phyloP scores from a whole-genome alignment of 1,140 invertebrate genomes.

The Armadillidium nasatum region DNA sequence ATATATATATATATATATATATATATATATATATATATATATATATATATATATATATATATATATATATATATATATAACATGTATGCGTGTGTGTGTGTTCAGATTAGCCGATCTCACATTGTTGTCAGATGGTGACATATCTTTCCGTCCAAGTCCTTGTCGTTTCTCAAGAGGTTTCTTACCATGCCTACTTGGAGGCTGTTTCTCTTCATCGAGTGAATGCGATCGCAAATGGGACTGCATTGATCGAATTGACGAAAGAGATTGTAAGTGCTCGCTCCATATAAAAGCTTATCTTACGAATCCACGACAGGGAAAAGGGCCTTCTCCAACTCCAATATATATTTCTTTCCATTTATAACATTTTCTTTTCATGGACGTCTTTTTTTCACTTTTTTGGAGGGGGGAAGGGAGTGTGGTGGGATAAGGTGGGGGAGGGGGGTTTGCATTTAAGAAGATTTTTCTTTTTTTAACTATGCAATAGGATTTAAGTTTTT shows the following conservation, averaged over 20 bases:
- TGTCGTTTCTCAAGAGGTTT: conserved; percentile 49
- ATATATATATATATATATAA: conserved; percentile 20
- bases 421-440: too few relatives aligned
- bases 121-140: conserved; percentile 5
- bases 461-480: too few relatives aligned
- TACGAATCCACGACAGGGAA: background rate
- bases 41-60: background rate
- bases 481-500: too few relatives aligned
- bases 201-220: conserved; percentile 64
- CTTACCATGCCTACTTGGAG: conserved; percentile 70
- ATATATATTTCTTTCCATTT: too few relatives aligned
- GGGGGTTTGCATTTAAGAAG: too few relatives aligned
- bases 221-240: conserved; percentile 68
- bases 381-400: background rate
- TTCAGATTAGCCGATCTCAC: conserved; percentile 12
- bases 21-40: conserved; percentile 14
- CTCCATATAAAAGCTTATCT: background rate
- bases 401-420: background rate
- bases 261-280: conserved; percentile 40
- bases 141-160: background rate
- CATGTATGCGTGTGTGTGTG: too few relatives aligned
- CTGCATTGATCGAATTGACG: conserved; percentile 48
- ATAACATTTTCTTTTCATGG: too few relatives aligned
- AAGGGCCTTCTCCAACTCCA: too few relatives aligned
- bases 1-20: conserved; percentile 1